phyloP scores from a whole-genome alignment of 2,888 invertebrate species.

The Ophioninae sp. region DNA sequence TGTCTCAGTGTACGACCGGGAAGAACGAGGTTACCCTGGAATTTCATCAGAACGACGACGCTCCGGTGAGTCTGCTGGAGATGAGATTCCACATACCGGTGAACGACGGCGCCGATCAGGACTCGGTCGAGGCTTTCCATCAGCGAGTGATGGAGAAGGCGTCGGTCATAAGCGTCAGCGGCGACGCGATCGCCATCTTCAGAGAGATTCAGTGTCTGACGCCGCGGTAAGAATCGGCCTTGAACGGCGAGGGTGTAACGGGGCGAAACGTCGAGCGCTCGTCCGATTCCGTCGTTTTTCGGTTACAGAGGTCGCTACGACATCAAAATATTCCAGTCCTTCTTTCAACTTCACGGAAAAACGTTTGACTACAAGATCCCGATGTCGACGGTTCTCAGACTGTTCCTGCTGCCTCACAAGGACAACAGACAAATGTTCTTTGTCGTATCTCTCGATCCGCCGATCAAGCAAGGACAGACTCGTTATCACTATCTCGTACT shows the following conservation, averaged over 20 bases:
- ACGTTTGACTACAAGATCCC: conserved; percentile 99
- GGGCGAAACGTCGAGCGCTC: conserved; percentile 25
- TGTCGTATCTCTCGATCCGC: conserved; percentile 97
- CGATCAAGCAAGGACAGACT: conserved; percentile 99
- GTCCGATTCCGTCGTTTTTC: background rate
- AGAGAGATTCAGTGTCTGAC: conserved; percentile 98
- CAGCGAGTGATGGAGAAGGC: conserved; percentile 96
- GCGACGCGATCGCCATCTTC: conserved; percentile 98
- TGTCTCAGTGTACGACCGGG: conserved; percentile 96
- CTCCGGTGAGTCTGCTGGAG: conserved; percentile 97
- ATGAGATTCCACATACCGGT: conserved; percentile 99
- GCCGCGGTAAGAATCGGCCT: conserved; percentile 87
- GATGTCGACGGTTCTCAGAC: conserved; percentile 95
- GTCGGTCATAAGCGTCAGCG: conserved; percentile 98
- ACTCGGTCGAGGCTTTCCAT: conserved; percentile 98
- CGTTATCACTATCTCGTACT: conserved; percentile 98
- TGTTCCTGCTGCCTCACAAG: conserved; percentile 97
- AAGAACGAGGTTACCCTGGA: conserved; percentile 99
- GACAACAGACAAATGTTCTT: conserved; percentile 99
- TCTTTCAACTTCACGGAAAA: conserved; percentile 97
- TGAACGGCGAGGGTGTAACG: conserved; percentile 2
- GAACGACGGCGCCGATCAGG: conserved; percentile 92
- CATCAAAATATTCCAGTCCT: conserved; percentile 95
- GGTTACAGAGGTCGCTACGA: conserved; percentile 96
- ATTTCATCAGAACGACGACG: conserved; percentile 99